Conservation (phyloP, 2,797 vertebrate genomes). For the Hypotaenidia okinawae region DNA sequence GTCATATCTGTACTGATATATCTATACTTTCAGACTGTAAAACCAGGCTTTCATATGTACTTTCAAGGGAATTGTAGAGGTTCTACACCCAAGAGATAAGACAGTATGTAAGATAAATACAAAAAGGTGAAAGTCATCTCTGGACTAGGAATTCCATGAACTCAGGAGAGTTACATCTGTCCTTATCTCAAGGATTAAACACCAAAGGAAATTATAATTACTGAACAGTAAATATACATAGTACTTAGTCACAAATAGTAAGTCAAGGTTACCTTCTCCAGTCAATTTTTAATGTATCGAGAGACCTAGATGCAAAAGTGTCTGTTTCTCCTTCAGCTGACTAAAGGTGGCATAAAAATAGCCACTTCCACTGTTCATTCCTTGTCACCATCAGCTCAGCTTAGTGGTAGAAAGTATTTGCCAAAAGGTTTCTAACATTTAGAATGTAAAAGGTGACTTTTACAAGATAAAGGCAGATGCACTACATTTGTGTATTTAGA, state of each 20-base stretch:
- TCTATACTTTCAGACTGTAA: neutral
- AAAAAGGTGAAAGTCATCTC: neutral
- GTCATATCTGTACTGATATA: neutral
- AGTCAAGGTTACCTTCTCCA: slow-evolving; percentile 46
- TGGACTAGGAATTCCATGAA: neutral
- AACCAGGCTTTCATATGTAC: neutral
- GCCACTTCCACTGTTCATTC: neutral
- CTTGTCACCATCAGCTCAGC: neutral
- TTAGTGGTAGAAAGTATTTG: neutral
- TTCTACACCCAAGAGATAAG: neutral
- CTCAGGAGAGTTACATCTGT: neutral
- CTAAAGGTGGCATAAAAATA: neutral
- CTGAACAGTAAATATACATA: slow-evolving; percentile 34
- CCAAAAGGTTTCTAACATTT: neutral
- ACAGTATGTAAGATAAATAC: neutral
- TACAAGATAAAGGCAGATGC: neutral
- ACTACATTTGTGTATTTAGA: neutral
- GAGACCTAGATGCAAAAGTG: slow-evolving; percentile 15
- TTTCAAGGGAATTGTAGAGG: neutral
- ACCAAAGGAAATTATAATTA: slow-evolving; percentile 33
- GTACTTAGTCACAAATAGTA: slow-evolving; percentile 14
- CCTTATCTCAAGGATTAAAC: slow-evolving; percentile 9
- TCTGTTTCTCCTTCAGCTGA: neutral
- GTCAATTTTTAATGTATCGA: neutral
- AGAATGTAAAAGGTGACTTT: neutral